Conservation (phyloP, 2,888 invertebrate genomes). For the Stenodera caucasica region DNA sequence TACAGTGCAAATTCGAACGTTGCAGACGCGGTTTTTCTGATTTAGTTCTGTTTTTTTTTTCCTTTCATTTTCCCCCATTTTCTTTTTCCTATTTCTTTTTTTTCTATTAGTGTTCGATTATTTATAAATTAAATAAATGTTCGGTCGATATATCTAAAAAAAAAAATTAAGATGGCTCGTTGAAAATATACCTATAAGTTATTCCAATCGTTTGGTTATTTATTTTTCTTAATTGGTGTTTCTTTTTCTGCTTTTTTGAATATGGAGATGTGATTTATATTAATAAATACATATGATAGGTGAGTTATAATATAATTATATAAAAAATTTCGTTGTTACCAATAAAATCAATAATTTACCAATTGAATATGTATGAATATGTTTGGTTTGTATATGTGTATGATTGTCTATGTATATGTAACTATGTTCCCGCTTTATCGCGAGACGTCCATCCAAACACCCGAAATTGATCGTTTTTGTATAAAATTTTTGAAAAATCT, state of each 20-base stretch:
- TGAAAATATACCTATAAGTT: too few relatives aligned
- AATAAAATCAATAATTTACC: conserved; percentile 8
- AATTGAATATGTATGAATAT: neutral
- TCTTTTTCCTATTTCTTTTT: conserved; percentile 19
- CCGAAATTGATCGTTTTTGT: neutral
- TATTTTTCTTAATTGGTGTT: neutral
- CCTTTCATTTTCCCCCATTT: conserved; percentile 21
- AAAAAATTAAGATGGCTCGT: too few relatives aligned
- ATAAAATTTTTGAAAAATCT: neutral
- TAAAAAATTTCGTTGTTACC: neutral
- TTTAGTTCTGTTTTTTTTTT: conserved; percentile 22
- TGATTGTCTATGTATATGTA: neutral
- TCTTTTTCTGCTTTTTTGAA: neutral
- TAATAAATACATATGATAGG: neutral
- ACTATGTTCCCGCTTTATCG: neutral
- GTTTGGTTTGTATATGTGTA: neutral
- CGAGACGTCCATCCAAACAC: neutral
- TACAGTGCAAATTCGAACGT: conserved; percentile 26
- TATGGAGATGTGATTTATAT: neutral
- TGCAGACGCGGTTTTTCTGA: conserved; percentile 21
- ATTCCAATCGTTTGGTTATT: neutral
- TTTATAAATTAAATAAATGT: too few relatives aligned
- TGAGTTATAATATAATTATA: neutral
- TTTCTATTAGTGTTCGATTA: too few relatives aligned
- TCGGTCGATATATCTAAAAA: too few relatives aligned